Evolutionary conservation across 2,888 invertebrate genomes (phyloP).

Genomic region (Synergus laeviventris): DNA sequence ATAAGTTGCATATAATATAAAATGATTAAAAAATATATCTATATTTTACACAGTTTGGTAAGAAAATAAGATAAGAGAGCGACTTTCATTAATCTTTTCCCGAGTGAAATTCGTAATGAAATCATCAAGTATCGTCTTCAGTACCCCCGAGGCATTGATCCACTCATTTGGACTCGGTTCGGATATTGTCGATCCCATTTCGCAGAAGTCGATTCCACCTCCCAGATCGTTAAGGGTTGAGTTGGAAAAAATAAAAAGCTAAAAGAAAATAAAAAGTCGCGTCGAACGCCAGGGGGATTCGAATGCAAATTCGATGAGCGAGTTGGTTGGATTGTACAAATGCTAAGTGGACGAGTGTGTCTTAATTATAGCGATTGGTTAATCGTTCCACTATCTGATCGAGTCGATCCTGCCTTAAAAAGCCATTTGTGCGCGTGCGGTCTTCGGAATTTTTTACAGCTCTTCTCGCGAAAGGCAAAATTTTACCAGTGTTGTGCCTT

Average conservation of each 20-base stretch:
- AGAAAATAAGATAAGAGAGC: not conserved
- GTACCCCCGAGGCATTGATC: slow-evolving; percentile 24
- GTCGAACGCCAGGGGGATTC: slow-evolving; percentile 55
- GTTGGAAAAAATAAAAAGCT: not conserved
- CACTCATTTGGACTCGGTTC: slow-evolving; percentile 12
- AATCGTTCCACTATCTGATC: slow-evolving; percentile 68
- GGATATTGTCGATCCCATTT: slow-evolving; percentile 30
- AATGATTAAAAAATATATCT: not conserved
- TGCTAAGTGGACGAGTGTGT: slow-evolving; percentile 68
- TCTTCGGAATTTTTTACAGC: slow-evolving; percentile 18
- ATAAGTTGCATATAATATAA: not conserved
- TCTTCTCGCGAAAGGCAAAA: slow-evolving; percentile 8
- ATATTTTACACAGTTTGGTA: no score
- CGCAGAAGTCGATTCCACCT: slow-evolving; percentile 60
- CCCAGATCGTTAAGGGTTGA: slow-evolving; percentile 62
- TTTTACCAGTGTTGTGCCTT: not conserved
- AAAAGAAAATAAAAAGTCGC: not conserved
- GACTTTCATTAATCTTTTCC: not conserved
- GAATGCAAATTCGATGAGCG: slow-evolving; percentile 67
- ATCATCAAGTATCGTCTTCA: slow-evolving; percentile 12
- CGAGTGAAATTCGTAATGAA: not conserved
- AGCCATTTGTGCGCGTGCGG: slow-evolving; percentile 39
- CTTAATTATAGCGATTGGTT: slow-evolving; percentile 73
- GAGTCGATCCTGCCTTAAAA: slow-evolving; percentile 48
- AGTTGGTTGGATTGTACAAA: slow-evolving; percentile 62